These are phyloP conservation scores for Ischnus inquisitorius DNA, from an alignment of 2,888 invertebrate species.

Conservation along the genomic window DNA sequence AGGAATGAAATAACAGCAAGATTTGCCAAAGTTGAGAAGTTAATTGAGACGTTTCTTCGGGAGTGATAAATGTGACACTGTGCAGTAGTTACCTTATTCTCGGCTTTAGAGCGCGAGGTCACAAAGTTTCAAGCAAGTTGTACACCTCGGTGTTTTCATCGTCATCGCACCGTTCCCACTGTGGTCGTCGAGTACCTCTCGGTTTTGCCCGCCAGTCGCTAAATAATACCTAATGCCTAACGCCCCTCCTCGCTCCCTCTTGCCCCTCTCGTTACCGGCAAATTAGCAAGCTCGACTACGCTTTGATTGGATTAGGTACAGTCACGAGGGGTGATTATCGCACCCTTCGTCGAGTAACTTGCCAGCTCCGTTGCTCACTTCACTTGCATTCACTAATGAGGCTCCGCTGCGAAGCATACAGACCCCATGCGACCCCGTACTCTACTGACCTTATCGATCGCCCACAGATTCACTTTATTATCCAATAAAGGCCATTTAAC, in stretches of 20 bases:
- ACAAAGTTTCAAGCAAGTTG: conserved; percentile 45
- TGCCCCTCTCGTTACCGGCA: conserved; percentile 52
- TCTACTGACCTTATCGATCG: neutral
- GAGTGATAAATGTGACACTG: neutral
- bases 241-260: neutral
- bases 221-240: conserved; percentile 48
- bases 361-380: conserved; percentile 16
- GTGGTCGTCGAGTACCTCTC: conserved; percentile 39
- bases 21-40: neutral
- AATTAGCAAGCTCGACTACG: conserved; percentile 70
- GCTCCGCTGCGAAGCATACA: neutral
- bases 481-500: neutral
- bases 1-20: neutral
- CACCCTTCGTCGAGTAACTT: conserved; percentile 48
- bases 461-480: conserved; percentile 17
- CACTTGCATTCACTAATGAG: conserved; percentile 11
- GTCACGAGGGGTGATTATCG: conserved; percentile 50
- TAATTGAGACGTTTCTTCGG: conserved; percentile 11
- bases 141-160: conserved; percentile 17
- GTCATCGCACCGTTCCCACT: conserved; percentile 10
- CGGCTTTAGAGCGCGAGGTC: conserved; percentile 3
- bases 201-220: conserved; percentile 22
- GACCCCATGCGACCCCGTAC: neutral
- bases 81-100: conserved; percentile 14
- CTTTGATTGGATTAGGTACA: conserved; percentile 67